A percentile compares a stretch with the other conserved stretches of the same genome.
Evolutionary conservation across 1,140 invertebrate genomes (phyloP).

Genomic region (Drosophila sucinea): DNA sequence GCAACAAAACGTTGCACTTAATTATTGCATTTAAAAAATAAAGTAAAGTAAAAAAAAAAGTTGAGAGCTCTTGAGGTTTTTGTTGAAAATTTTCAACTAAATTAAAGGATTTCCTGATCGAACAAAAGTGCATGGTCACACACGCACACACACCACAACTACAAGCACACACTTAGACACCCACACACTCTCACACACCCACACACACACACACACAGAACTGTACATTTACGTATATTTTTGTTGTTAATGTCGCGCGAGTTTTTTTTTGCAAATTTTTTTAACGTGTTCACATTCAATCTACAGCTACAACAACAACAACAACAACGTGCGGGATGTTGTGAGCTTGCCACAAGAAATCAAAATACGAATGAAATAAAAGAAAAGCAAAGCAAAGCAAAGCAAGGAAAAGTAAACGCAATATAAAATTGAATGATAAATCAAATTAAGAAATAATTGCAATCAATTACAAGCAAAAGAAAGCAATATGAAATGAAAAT

Average conservation of each 20-base stretch:
- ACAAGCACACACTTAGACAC: constrained; percentile 5
- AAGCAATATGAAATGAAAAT: constrained; percentile 13
- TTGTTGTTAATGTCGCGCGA: constrained; percentile 19
- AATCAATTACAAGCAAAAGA: constrained; percentile 9
- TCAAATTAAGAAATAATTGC: constrained; percentile 18
- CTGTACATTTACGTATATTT: constrained; percentile 17
- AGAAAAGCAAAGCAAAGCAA: constrained; percentile 7
- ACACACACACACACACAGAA: constrained; percentile 19
- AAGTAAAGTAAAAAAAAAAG: not conserved
- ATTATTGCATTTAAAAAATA: not conserved
- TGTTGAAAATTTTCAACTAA: not conserved
- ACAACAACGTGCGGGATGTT: constrained; percentile 68
- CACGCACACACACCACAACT: constrained; percentile 17
- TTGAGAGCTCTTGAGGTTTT: not conserved
- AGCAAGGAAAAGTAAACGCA: not conserved
- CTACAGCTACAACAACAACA: constrained; percentile 29
- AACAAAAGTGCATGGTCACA: constrained; percentile 6
- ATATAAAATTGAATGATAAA: not conserved
- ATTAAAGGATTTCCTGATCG: not conserved
- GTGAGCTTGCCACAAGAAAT: constrained; percentile 53
- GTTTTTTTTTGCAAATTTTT: constrained; percentile 60
- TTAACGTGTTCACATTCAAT: constrained; percentile 54
- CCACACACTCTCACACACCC: constrained; percentile 1
- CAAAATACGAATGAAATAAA: constrained; percentile 36
- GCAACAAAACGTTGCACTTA: no score